These are phyloP conservation scores for Heteronetta atricapilla DNA, from an alignment of 2,113 vertebrate species.

Conservation along the genomic window DNA sequence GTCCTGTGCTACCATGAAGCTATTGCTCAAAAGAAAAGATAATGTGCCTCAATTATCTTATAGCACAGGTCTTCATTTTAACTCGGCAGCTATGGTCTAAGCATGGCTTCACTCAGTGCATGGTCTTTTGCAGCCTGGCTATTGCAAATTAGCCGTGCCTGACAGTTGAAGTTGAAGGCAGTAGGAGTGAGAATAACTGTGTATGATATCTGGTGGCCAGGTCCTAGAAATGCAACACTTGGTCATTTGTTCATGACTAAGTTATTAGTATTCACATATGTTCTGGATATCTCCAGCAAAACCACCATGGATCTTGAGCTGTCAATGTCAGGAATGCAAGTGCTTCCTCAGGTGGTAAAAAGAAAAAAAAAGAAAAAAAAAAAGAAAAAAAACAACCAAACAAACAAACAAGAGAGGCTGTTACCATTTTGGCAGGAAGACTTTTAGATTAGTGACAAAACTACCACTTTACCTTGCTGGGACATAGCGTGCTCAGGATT, in stretches of 20 bases:
- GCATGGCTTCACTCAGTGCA: too few relatives aligned
- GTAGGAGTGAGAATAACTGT: background rate
- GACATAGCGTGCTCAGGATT: background rate
- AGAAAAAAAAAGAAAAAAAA: background rate
- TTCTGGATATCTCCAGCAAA: background rate
- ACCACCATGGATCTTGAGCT: background rate
- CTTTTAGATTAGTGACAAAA: background rate
- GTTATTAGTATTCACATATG: background rate
- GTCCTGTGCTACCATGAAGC: background rate
- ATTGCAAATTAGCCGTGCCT: background rate
- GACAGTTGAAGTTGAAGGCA: fast-evolving
- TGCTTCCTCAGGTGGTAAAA: background rate
- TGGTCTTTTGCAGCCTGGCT: background rate
- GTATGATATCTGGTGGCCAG: background rate
- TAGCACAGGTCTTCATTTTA: fast-evolving
- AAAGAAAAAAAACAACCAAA: too few relatives aligned
- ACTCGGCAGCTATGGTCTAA: background rate
- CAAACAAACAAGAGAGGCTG: background rate
- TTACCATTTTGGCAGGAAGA: background rate
- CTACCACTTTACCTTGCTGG: background rate
- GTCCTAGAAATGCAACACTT: background rate
- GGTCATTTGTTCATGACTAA: background rate
- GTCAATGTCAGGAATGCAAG: background rate
- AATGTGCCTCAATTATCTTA: background rate
- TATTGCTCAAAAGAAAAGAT: background rate